Evolutionary conservation across 2,113 vertebrate species (phyloP), one percentile per base, ranked within the genome.

Genomic region (Vulpes ferrilata): DNA sequence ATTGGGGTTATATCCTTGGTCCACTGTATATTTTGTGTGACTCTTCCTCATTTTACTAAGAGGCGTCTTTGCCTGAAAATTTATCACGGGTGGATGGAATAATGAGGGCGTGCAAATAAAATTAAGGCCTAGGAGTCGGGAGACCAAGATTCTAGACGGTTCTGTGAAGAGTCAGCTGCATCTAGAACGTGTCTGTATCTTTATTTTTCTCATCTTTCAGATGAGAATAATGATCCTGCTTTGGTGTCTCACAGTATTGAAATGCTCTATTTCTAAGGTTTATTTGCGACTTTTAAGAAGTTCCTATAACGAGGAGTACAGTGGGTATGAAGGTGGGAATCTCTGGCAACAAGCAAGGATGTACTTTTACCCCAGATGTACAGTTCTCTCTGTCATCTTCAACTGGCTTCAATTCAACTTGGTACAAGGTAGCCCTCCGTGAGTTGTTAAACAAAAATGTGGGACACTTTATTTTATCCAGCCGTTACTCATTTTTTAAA

Each of bases 31-130:
- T 35, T 67, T 48, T n/a, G 16, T 85, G 22, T 88, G 86, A 38
- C 30, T 57, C 95, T 93, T 80, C 55, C 83, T 93, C 57, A 11
- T 78, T 91, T 94, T 64, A 30, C 67, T 57, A 38, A 87, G 51
- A 82, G 74, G 48, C 93, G 22, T 43, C 76, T 71, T 96, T 86
- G 35, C 53, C 16, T 90, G 92, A 84, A 76, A 95, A 51, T 10
- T 55, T 82, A 48, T 73, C 60, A 55, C 53, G 80, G 82, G 67
- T 78, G n/a, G 67, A 35, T 67, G 69, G 67, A 65, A n/a, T 81
- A 81, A 74, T 30, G 43, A 51, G 94, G 23, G 4, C 25, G 67
- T 65, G 32, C 3, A 35, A 64, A 35, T 65, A 57, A 88, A 81
- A 65, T 15, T 23, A 76, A 81, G 57, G 69, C 7, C 13, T 19